These are phyloP conservation scores for Dynastes tityus DNA, from an alignment of 2,888 invertebrate genomes.

Conservation along the genomic window DNA sequence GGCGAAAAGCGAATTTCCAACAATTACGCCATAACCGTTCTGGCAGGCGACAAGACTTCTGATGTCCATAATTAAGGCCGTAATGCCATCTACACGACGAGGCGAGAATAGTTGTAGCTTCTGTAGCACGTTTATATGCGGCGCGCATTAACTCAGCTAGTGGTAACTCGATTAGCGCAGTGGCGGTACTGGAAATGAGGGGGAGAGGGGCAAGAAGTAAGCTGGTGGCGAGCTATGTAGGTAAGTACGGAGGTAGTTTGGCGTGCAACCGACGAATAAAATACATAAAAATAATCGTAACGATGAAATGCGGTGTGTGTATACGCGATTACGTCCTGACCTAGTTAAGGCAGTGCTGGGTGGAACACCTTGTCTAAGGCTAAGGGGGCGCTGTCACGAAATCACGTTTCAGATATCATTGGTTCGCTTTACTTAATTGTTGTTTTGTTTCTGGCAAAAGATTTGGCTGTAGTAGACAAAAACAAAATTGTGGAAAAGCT, in stretches of 20 bases:
- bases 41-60: slow-evolving; percentile 31
- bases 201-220: background rate
- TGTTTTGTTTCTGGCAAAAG: too few species aligned
- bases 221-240: background rate
- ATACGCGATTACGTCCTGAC: slow-evolving; percentile 47
- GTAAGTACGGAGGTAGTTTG: slow-evolving; percentile 9
- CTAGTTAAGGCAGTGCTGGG: slow-evolving; percentile 19
- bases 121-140: background rate
- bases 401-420: slow-evolving; percentile 2
- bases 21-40: slow-evolving; percentile 43
- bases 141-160: background rate
- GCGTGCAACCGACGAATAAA: slow-evolving; percentile 43
- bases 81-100: slow-evolving; percentile 27
- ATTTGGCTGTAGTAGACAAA: too few species aligned
- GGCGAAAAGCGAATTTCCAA: slow-evolving; percentile 30
- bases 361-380: background rate
- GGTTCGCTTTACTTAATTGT: too few species aligned
- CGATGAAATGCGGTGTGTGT: slow-evolving; percentile 41
- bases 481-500: too few species aligned
- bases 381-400: slow-evolving; percentile 31
- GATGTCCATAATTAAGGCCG: slow-evolving; percentile 41
- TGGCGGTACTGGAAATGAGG: too few species aligned
- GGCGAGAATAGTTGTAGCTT: slow-evolving; percentile 21
- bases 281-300: slow-evolving; percentile 48
- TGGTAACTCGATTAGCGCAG: background rate